These are phyloP conservation scores for Anser brachyrhynchus DNA, from an alignment of 2,113 vertebrate genomes.

Conservation along the genomic window DNA sequence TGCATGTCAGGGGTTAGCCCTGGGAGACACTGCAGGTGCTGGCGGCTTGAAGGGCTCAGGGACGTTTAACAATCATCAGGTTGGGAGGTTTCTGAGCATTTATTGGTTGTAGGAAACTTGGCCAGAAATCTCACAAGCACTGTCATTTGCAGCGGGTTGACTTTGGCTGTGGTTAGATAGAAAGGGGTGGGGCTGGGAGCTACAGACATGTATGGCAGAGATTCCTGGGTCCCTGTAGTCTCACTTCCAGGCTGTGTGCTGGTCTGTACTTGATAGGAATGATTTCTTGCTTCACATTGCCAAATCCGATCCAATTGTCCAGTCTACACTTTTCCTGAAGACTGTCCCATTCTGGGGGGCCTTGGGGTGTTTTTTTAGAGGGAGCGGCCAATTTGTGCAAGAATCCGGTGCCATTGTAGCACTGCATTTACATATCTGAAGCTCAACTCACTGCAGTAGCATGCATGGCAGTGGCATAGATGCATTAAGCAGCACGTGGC, in stretches of 20 bases:
- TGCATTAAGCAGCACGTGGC: not conserved
- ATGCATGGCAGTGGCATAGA: rapidly evolving
- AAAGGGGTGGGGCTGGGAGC: not conserved
- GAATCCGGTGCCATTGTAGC: not conserved
- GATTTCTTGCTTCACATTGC: not conserved
- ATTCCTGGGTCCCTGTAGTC: not conserved
- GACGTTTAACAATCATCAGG: not conserved
- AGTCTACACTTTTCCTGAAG: not conserved
- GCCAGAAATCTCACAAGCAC: not conserved
- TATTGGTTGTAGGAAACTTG: not conserved
- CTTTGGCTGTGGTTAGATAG: not conserved
- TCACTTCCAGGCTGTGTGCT: not conserved
- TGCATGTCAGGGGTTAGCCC: rapidly evolving
- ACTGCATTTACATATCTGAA: not conserved
- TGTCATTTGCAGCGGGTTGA: not conserved
- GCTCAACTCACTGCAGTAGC: not conserved
- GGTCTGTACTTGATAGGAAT: not conserved
- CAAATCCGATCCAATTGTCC: not conserved
- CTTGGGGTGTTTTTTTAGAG: not conserved
- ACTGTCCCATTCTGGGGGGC: rapidly evolving
- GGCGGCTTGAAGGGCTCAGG: not conserved
- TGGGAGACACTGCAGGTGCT: not conserved
- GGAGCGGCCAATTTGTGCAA: not conserved
- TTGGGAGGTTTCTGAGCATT: not conserved
- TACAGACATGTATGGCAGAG: not conserved